Conservation (phyloP, 2,888 invertebrate species). For the Stenoptilia bipunctidactyla region DNA sequence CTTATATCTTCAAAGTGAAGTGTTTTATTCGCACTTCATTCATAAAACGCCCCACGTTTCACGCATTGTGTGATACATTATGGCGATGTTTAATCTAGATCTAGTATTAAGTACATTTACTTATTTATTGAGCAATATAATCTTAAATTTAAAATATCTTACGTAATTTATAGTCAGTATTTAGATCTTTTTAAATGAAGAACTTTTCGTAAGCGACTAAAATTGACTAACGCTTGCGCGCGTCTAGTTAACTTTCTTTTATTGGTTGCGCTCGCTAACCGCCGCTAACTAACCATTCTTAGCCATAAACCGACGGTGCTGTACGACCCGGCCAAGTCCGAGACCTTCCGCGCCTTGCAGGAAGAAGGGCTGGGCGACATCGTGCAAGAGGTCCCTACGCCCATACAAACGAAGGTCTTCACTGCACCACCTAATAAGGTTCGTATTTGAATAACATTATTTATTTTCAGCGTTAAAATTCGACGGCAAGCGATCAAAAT, state of each 20-base stretch:
- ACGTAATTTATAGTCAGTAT: no score
- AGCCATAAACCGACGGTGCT: constrained; percentile 78
- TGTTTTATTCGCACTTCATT: constrained; percentile 23
- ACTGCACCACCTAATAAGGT: constrained; percentile 76
- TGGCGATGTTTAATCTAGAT: constrained; percentile 23
- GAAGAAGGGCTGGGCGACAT: constrained; percentile 78
- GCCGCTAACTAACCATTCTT: constrained; percentile 19
- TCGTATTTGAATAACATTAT: no score
- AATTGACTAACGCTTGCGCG: constrained; percentile 22
- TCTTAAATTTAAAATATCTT: constrained; percentile 20
- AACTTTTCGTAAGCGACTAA: no score
- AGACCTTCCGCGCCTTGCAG: constrained; percentile 88
- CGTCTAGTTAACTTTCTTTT: neutral
- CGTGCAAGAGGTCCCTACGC: constrained; percentile 77
- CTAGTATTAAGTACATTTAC: constrained; percentile 28
- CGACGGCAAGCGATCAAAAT: no score
- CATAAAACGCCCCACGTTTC: constrained; percentile 27
- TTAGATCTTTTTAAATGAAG: no score
- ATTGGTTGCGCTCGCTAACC: constrained; percentile 54
- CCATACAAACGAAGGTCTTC: constrained; percentile 83
- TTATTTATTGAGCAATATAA: no score
- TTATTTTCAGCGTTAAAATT: no score
- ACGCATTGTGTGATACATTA: constrained; percentile 30
- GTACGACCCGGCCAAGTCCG: constrained; percentile 91
- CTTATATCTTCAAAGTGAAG: constrained; percentile 16